Percentiles rank a stretch among this genome's conserved stretches.
phyloP scores from a whole-genome alignment of 2,888 invertebrate genomes.

The Heliconius cydno region DNA sequence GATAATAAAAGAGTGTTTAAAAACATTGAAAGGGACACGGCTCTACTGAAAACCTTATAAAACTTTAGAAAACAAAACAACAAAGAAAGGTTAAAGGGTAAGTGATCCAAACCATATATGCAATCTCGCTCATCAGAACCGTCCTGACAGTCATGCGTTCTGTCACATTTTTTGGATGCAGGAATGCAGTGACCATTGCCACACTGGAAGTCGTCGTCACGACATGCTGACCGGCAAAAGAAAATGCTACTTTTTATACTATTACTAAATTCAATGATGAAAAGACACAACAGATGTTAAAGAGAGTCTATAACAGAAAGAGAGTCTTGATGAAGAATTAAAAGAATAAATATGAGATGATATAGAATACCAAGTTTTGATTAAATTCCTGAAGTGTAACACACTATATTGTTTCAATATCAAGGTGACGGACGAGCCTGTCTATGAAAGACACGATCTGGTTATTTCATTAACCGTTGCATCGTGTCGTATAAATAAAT shows the following conservation, averaged over 20 bases:
- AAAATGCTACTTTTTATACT: constrained; percentile 56
- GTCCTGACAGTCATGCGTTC: constrained; percentile 83
- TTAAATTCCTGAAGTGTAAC: not conserved
- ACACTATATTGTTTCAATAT: not conserved
- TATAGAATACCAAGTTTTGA: not conserved
- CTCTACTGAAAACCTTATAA: not conserved
- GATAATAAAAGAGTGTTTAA: not conserved
- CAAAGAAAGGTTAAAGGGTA: constrained; percentile 47
- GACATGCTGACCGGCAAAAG: constrained; percentile 84
- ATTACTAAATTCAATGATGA: constrained; percentile 31
- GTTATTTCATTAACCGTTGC: not conserved
- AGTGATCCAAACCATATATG: constrained; percentile 75
- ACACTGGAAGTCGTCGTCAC: constrained; percentile 84
- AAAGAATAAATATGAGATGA: constrained; percentile 3
- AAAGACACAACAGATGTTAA: constrained; percentile 17
- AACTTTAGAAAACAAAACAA: not conserved
- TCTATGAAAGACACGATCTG: not conserved
- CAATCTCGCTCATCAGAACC: constrained; percentile 84
- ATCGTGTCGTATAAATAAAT: not conserved
- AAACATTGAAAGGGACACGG: constrained; percentile 28
- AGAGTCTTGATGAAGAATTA: not conserved
- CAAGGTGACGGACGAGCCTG: not conserved
- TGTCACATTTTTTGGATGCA: constrained; percentile 81
- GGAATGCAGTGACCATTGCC: constrained; percentile 86
- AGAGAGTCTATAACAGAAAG: not conserved